Evolutionary conservation across 2,888 invertebrate genomes (phyloP), one percentile per base, ranked within the genome.

Genomic region (Troides oblongomaculatus): DNA sequence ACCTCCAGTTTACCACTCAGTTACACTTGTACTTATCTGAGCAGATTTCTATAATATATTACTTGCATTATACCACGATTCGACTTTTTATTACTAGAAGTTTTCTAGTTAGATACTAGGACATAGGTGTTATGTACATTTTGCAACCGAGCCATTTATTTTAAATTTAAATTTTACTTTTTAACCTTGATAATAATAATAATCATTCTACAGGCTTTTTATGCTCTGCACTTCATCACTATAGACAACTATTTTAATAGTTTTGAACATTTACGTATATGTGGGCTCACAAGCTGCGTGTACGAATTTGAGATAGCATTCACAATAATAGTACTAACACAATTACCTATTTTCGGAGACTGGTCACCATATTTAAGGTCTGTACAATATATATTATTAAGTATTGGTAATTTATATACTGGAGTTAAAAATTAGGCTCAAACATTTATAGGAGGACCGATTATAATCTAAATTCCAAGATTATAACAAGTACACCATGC

Each of bases 361-460:
- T 12, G 23, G 57, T 58, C 57, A 23, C 3, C 23, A 23, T 58
- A 58, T 58, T 58, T 58, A 1, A 58, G 57, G 57, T 58, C 21
- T 58, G 57, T 53, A 53, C 1, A 21, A 25, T 58, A 25, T 58
- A 58, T 58, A n/a, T n/a, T n/a, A n/a, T n/a, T 58, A 14, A 23
- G 2, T 23, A 58, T 14, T 58, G 25, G 10, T n/a, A 58, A 58
- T 57, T 57, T 21, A 58, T 23, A 21, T 14, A 23, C 1, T 58
- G 1, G 14, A 36, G 36, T 12, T 30, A 58, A 64, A 7, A 53
- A 18, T 53, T 53, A 46, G 18, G 4, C 53, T 8, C 18, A 5
- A 56, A 25, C 56, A 57, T 58, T 68, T 68, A 30, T 18, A 68
- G 68, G 36, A 23, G 8, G 10, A 68, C 68, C 39, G 68, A 68